Conservation (phyloP, 1,140 invertebrate genomes). For the Drosophila saltans region DNA sequence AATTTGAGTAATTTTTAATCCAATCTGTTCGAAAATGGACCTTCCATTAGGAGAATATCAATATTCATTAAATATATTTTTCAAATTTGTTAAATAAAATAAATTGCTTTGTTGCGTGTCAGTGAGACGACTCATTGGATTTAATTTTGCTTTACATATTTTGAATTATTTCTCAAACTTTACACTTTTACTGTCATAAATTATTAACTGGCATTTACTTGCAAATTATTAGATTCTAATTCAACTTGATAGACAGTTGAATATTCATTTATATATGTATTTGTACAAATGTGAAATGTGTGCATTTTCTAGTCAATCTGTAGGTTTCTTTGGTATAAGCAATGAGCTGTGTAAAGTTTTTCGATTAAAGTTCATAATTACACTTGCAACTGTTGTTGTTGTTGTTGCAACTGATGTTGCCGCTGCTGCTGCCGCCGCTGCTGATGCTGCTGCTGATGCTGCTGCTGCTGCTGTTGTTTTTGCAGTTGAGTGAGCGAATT, state of each 20-base stretch:
- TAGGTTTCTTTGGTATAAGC: slow-evolving; percentile 55
- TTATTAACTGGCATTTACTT: slow-evolving; percentile 7
- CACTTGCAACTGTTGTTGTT: slow-evolving; percentile 56
- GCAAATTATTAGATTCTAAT: slow-evolving; percentile 1
- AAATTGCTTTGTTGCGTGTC: neutral
- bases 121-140: neutral
- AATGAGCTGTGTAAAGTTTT: slow-evolving; percentile 76
- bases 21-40: too few species aligned
- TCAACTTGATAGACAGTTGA: slow-evolving; percentile 61
- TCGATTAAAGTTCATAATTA: slow-evolving; percentile 81
- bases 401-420: slow-evolving; percentile 12
- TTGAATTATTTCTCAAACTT: neutral
- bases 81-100: neutral
- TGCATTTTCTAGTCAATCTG: slow-evolving; percentile 17
- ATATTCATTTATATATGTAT: neutral
- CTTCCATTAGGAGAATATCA: too few species aligned
- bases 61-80: too few species aligned
- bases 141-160: neutral
- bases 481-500: slow-evolving; percentile 25
- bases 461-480: slow-evolving; percentile 2
- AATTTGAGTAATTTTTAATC: too few species aligned
- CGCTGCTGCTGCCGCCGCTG: slow-evolving; percentile 7
- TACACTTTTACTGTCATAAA: neutral
- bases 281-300: slow-evolving; percentile 3
- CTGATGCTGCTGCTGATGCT: slow-evolving; percentile 17